Conservation (phyloP, 2,888 invertebrate genomes). For the Chesias legatella region DNA sequence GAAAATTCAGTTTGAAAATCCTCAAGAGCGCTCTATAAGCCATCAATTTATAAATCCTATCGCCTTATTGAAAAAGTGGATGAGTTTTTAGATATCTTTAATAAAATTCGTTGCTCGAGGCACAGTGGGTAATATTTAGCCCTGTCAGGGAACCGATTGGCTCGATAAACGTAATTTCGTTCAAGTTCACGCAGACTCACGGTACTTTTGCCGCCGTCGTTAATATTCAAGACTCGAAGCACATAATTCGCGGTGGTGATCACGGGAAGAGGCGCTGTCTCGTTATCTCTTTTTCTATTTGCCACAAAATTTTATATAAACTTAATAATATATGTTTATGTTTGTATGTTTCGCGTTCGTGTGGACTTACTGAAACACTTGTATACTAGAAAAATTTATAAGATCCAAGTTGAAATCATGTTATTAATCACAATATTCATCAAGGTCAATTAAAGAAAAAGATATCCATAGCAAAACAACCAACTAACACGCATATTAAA, state of each 20-base stretch:
- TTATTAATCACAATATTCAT: too few species aligned
- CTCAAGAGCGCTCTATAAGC: constrained; percentile 30
- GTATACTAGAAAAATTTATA: too few species aligned
- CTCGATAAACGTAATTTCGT: constrained; percentile 61
- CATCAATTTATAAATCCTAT: constrained; percentile 38
- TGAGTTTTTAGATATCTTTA: constrained; percentile 42
- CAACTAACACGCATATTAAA: too few species aligned
- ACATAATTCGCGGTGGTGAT: constrained; percentile 68
- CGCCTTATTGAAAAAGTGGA: constrained; percentile 46
- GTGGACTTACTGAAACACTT: too few species aligned
- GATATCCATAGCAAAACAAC: too few species aligned
- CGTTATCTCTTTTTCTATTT: constrained; percentile 66
- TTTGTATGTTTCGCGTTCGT: too few species aligned
- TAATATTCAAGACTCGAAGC: constrained; percentile 63
- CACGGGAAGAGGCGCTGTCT: constrained; percentile 55
- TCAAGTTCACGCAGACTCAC: constrained; percentile 51
- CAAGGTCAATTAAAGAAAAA: too few species aligned
- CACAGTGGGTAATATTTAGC: constrained; percentile 38
- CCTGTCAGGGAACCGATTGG: constrained; percentile 50
- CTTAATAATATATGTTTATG: constrained; percentile 36
- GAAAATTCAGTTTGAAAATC: constrained; percentile 23
- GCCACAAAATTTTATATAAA: constrained; percentile 53
- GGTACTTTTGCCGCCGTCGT: constrained; percentile 52
- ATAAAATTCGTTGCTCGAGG: constrained; percentile 42
- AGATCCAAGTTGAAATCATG: too few species aligned